These are phyloP conservation scores for Scelioninae gen. 1 DNA, from an alignment of 2,888 invertebrate genomes.

Conservation along the genomic window DNA sequence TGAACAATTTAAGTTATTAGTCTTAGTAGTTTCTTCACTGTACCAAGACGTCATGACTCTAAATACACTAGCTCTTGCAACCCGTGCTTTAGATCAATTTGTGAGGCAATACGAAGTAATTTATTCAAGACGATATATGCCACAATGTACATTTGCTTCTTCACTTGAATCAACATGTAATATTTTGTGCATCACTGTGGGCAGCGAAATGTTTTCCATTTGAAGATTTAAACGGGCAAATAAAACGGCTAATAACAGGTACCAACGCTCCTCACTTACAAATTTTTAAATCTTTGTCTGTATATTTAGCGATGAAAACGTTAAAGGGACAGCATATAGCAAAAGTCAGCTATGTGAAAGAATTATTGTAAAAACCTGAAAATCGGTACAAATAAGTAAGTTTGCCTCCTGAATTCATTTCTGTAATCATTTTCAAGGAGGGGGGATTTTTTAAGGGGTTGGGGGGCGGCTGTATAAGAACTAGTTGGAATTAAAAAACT, in stretches of 20 bases:
- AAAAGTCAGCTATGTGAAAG: too few relatives aligned
- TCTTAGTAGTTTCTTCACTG: slow-evolving; percentile 35
- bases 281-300: slow-evolving; percentile 3
- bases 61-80: slow-evolving; percentile 44
- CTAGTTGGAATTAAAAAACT: too few relatives aligned
- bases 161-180: slow-evolving; percentile 69
- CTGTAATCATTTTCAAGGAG: too few relatives aligned
- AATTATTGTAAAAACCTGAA: too few relatives aligned
- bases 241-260: slow-evolving; percentile 14
- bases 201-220: slow-evolving; percentile 34
- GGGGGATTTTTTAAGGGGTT: too few relatives aligned
- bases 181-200: slow-evolving; percentile 40
- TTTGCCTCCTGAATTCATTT: too few relatives aligned
- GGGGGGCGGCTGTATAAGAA: too few relatives aligned
- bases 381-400: too few relatives aligned
- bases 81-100: slow-evolving; percentile 50
- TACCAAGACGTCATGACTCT: slow-evolving; percentile 58
- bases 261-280: slow-evolving; percentile 11
- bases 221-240: slow-evolving; percentile 42
- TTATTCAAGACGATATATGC: slow-evolving; percentile 70
- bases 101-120: slow-evolving; percentile 61
- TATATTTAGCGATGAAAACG: slow-evolving; percentile 13
- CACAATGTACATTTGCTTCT: slow-evolving; percentile 70
- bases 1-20: slow-evolving; percentile 56
- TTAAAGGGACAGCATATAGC: too few relatives aligned